Conservation (phyloP, 2,113 vertebrate species). For the Grammomys dolichurus region DNA sequence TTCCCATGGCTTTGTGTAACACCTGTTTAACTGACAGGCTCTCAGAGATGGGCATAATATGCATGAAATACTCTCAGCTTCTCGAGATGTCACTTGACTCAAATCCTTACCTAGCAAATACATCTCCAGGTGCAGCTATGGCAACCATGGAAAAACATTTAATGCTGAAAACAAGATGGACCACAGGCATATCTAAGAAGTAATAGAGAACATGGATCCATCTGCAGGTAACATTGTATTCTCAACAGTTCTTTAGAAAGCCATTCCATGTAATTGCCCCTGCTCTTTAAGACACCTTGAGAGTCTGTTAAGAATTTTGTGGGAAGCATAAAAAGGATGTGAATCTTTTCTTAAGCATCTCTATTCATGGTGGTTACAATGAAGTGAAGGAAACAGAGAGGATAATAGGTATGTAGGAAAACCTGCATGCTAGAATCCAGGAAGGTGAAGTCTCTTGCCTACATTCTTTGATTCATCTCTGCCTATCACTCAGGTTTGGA, state of each 20-base stretch:
- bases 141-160: background rate
- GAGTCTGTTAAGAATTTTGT: background rate
- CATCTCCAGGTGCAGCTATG: background rate
- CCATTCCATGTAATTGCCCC: background rate
- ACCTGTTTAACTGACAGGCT: slow-evolving; percentile 17
- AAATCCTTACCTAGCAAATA: slow-evolving; percentile 17
- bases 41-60: background rate
- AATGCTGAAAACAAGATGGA: background rate
- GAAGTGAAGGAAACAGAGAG: background rate
- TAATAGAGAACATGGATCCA: background rate
- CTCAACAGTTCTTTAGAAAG: background rate
- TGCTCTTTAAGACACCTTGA: background rate
- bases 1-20: background rate
- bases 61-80: slow-evolving; percentile 19
- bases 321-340: background rate
- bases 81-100: background rate
- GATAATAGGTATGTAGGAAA: background rate
- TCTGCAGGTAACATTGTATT: background rate
- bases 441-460: background rate
- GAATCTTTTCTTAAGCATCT: background rate
- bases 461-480: background rate
- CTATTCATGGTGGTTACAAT: background rate
- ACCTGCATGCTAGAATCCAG: background rate
- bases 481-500: background rate
- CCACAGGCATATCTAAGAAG: background rate